These are phyloP conservation scores for Bradypodion ventrale DNA, from an alignment of 2,797 vertebrate species.

Conservation along the genomic window DNA sequence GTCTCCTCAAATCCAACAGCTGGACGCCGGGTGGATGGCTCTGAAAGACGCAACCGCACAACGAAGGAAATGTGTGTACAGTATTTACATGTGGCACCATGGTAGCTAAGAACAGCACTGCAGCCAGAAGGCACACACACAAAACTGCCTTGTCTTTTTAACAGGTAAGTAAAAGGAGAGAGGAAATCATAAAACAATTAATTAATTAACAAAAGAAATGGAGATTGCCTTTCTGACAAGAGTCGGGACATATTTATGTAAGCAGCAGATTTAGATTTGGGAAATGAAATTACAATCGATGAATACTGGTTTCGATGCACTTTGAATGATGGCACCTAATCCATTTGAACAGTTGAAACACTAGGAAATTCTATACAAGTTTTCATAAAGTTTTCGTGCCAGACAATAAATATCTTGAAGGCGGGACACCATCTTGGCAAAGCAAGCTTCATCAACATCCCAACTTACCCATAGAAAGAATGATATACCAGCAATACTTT, in stretches of 20 bases:
- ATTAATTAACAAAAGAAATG: neutral
- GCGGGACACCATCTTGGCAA: neutral
- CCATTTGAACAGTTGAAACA: neutral
- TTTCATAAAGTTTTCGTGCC: neutral
- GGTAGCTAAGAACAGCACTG: neutral
- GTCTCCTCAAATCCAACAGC: conserved; percentile 81
- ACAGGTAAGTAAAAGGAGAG: neutral
- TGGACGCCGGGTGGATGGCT: conserved; percentile 74
- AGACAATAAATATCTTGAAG: no score
- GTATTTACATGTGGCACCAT: neutral
- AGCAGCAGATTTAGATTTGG: neutral
- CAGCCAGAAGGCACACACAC: neutral
- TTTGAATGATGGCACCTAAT: neutral
- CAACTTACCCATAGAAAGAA: conserved; percentile 16
- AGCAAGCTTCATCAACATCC: neutral
- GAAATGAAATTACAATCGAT: neutral
- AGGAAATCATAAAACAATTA: neutral
- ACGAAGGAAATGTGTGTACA: neutral
- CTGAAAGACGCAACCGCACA: conserved; percentile 65
- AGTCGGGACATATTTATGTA: neutral
- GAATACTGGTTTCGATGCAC: neutral
- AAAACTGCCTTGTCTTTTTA: no score
- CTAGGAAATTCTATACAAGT: neutral
- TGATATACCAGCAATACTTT: conserved; percentile 7
- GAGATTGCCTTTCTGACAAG: neutral